These are phyloP conservation scores for Hydropotes inermis DNA, from an alignment of 2,113 vertebrate species.

Conservation along the genomic window DNA sequence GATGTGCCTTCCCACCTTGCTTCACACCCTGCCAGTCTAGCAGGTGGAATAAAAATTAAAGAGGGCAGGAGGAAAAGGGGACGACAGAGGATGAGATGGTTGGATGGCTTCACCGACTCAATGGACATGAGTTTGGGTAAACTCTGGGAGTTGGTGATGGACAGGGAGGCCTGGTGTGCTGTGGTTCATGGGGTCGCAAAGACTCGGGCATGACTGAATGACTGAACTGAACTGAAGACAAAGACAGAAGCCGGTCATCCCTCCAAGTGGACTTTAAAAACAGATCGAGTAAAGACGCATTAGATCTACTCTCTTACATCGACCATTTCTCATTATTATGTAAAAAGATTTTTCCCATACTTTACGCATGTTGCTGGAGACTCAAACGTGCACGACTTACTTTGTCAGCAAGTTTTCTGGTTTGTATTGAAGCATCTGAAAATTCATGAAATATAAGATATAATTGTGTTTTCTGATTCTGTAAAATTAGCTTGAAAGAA, in stretches of 20 bases:
- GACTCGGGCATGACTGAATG: neutral
- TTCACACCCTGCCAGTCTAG: fast-evolving
- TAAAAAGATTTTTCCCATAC: neutral
- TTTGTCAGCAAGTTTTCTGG: neutral
- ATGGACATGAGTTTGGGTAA: fast-evolving
- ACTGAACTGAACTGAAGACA: neutral
- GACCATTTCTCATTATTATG: neutral
- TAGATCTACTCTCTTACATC: fast-evolving
- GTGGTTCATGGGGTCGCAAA: neutral
- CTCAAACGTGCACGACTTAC: neutral
- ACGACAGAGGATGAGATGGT: neutral
- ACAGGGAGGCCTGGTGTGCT: neutral
- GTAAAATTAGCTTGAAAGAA: neutral
- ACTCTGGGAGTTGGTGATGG: neutral
- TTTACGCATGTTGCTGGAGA: fast-evolving
- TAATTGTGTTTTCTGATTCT: neutral
- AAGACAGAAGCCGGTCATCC: neutral
- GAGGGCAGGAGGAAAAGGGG: neutral
- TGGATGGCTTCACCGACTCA: neutral
- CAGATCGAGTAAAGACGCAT: fast-evolving
- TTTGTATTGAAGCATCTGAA: neutral
- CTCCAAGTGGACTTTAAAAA: neutral
- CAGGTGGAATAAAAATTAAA: neutral
- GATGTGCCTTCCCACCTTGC: fast-evolving
- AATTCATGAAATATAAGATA: neutral